Conservation (phyloP, 2,113 vertebrate genomes). For the Myotis brandtii region DNA sequence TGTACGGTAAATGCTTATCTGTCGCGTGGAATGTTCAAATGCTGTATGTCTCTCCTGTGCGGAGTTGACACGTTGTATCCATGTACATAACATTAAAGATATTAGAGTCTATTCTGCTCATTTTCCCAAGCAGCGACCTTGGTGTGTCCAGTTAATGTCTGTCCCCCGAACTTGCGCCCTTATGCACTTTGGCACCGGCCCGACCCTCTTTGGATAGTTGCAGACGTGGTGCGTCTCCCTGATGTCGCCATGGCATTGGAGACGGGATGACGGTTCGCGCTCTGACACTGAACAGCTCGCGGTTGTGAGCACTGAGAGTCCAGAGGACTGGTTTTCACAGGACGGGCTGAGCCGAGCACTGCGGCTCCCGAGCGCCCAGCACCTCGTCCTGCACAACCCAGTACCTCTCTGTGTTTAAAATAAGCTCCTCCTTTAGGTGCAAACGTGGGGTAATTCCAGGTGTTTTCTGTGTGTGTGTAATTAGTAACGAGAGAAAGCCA, state of each 20-base stretch:
- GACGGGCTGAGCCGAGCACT: background rate
- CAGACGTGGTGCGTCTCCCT: background rate
- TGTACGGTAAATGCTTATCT: slow-evolving; percentile 94
- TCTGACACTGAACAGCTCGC: background rate
- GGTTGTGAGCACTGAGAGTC: background rate
- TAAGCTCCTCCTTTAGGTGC: slow-evolving; percentile 5
- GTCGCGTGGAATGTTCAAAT: slow-evolving; percentile 92
- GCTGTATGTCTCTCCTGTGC: slow-evolving; percentile 95
- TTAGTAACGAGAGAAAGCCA: background rate
- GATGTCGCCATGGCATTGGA: background rate
- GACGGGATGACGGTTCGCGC: background rate
- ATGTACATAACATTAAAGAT: slow-evolving; percentile 91
- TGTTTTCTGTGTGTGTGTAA: background rate
- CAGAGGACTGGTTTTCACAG: background rate
- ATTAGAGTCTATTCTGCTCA: slow-evolving; percentile 85
- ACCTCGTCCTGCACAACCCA: background rate
- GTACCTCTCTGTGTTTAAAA: background rate
- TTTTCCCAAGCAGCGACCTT: slow-evolving; percentile 61
- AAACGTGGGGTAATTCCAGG: background rate
- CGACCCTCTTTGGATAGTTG: background rate
- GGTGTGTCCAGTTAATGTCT: slow-evolving; percentile 36
- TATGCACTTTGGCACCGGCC: slow-evolving; percentile 4
- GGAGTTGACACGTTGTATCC: slow-evolving; percentile 93
- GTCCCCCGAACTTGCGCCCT: background rate
- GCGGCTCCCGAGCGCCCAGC: background rate